Conservation (phyloP, 2,113 vertebrate species). For the Paradisaea rubra region DNA sequence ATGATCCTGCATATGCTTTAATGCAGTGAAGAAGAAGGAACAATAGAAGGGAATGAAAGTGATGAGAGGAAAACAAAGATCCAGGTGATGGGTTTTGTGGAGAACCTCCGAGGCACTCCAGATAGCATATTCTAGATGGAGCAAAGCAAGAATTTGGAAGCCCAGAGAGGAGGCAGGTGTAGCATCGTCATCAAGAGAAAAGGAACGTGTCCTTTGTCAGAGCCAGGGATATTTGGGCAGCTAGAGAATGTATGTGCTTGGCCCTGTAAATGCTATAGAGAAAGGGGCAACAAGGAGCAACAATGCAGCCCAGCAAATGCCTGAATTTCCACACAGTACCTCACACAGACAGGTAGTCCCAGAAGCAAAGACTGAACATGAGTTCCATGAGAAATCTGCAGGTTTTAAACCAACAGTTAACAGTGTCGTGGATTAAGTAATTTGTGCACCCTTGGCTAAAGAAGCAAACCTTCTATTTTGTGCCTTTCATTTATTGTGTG, state of each 20-base stretch:
- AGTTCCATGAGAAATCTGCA: not conserved
- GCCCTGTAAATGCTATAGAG: not conserved
- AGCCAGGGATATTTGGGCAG: not conserved
- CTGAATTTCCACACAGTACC: not conserved
- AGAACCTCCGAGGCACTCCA: rapidly evolving
- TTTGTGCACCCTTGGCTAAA: not conserved
- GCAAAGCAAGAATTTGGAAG: not conserved
- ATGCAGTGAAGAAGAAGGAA: not conserved
- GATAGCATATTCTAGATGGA: not conserved
- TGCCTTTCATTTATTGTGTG: not conserved
- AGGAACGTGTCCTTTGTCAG: not conserved
- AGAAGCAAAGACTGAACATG: not conserved
- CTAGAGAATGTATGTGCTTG: not conserved
- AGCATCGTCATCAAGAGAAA: not conserved
- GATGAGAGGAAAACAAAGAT: not conserved
- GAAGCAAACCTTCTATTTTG: not conserved
- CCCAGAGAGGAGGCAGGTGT: not conserved
- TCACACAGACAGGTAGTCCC: not conserved
- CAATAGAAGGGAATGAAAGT: not conserved
- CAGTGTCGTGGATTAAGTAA: not conserved
- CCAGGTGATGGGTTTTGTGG: rapidly evolving
- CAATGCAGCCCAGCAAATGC: not conserved
- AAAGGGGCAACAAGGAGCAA: not conserved
- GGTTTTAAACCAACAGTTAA: not conserved
- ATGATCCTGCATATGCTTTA: not conserved